A percentile compares a stretch with the other conserved stretches of the same genome.
phyloP scores from a whole-genome alignment of 2,113 vertebrate species.

The Aix galericulata region DNA sequence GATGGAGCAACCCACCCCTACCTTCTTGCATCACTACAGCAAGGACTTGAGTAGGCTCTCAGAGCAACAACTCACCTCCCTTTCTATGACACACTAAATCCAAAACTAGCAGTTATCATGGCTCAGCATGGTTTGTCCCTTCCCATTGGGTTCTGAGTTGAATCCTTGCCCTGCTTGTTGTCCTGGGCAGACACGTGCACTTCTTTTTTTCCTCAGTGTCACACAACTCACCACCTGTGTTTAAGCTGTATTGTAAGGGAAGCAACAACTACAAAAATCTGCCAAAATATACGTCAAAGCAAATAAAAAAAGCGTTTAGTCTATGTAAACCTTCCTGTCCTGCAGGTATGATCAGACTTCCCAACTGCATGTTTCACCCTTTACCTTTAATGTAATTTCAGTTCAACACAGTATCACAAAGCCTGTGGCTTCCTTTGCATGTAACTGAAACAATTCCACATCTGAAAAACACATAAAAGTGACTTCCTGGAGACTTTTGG shows the following conservation, averaged over 20 bases:
- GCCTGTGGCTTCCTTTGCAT: neutral
- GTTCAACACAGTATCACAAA: neutral
- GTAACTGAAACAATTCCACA: neutral
- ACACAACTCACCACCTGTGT: neutral
- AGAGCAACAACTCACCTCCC: neutral
- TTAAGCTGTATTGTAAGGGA: neutral
- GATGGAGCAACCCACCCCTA: neutral
- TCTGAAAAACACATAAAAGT: neutral
- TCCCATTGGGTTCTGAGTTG: accelerated
- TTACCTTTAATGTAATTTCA: neutral
- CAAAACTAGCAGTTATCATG: neutral
- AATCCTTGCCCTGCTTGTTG: neutral
- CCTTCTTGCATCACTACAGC: neutral
- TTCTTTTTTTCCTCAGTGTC: neutral
- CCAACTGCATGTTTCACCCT: neutral
- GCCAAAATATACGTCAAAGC: neutral
- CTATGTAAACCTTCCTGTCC: neutral
- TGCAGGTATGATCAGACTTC: neutral
- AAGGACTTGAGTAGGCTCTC: neutral
- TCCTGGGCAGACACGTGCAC: neutral
- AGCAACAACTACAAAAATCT: neutral
- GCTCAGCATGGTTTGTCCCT: neutral
- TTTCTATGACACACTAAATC: neutral
- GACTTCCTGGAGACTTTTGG: neutral
- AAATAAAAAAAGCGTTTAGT: neutral